Evolutionary conservation across 2,888 invertebrate species (phyloP), one percentile per base, ranked within the genome.

Genomic region (Therioaphis trifolii): DNA sequence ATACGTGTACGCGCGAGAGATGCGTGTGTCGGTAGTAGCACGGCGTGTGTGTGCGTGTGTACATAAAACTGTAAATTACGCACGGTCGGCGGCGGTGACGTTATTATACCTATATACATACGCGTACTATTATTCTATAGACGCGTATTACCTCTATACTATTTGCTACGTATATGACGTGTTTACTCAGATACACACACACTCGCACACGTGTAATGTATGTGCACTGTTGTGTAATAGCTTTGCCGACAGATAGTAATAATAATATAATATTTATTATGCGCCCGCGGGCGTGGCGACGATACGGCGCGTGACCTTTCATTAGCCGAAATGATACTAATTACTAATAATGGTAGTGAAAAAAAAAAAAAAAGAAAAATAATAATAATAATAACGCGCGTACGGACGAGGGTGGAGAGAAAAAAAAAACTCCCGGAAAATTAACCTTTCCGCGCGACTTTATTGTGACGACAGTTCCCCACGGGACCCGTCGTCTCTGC

Each of bases 311-410:
- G 82, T 74, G 82, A 82, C 82, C 74, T 82, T 82, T 82, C 82
- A 74, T 82, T 82, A 82, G 74, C 74, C 66, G n/a, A 74, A 82
- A 82, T 63, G 72, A 74, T 80, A 74, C 74, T 82, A 79, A 79
- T 79, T 79, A 79, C 68, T 79, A 79, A 82, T 52, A 63, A 82
- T 46, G 24, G 27, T 9, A n/a, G 27, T 11, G 46, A 66, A 40
- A 18, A 18, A 63, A 68, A 35, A 58, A 71, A 27, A 61, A 74
- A 74, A 49, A 29, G 24, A 61, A 63, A n/a, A 15, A 63, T 72
- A 66, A 49, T 55, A 69, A 21, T 43, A 69, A 43, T 43, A 46
- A 29, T 29, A 29, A 61, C n/a, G 24, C 58, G 24, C 12, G 14
- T 40, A 66, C 2, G 24, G 5, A 46, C 43, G 40, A n/a, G 58